phyloP scores from a whole-genome alignment of 64 coral and sea anemone genomes.

The Orbicella faveolata region DNA sequence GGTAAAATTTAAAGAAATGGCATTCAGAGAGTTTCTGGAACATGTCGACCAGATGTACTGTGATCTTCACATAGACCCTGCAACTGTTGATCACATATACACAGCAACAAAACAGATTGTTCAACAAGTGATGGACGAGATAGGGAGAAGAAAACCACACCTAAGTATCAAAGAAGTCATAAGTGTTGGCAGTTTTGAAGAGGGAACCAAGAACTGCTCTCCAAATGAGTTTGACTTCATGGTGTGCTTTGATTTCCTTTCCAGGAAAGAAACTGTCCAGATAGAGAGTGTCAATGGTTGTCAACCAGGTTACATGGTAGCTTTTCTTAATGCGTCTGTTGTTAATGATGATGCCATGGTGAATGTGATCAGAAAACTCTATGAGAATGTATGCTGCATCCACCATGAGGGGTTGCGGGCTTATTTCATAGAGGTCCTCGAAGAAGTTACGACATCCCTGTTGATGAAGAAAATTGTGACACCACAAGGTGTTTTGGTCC shows the following conservation, averaged over 20 bases:
- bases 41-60: neutral
- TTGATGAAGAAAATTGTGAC: constrained; percentile 38
- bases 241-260: constrained; percentile 37
- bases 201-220: neutral
- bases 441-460: constrained; percentile 1
- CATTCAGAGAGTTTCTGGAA: constrained; percentile 15
- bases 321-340: neutral
- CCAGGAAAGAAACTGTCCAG: constrained; percentile 21
- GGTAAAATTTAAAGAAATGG: neutral
- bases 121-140: neutral
- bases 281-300: constrained; percentile 22
- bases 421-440: neutral
- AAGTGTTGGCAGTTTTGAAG: neutral
- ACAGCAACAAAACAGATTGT: constrained; percentile 22
- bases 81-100: constrained; percentile 9
- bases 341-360: neutral
- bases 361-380: neutral
- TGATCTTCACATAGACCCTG: constrained; percentile 5
- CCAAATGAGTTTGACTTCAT: neutral
- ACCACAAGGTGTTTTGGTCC: neutral
- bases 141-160: neutral
- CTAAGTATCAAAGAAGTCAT: neutral
- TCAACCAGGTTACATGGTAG: constrained; percentile 37
- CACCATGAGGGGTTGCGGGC: neutral
- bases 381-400: constrained; percentile 17